These are phyloP conservation scores for Erythrocebus patas DNA, from an alignment of 2,113 vertebrate species.

Conservation along the genomic window DNA sequence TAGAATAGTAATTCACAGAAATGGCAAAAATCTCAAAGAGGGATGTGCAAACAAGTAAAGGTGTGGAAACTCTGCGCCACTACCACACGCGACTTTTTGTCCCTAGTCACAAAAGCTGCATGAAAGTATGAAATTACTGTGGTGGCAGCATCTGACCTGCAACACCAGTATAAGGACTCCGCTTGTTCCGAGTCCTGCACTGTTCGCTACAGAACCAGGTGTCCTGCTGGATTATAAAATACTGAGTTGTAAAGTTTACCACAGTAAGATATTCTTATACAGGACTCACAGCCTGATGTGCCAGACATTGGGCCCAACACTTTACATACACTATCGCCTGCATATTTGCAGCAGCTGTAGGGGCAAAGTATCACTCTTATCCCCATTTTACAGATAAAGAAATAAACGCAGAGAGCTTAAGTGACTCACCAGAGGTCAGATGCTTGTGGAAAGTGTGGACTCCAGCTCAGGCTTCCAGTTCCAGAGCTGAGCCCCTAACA, in stretches of 20 bases:
- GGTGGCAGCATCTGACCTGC: background rate
- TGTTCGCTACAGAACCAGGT: background rate
- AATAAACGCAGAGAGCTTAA: background rate
- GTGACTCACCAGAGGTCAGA: background rate
- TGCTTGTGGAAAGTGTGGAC: background rate
- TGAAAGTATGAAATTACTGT: background rate
- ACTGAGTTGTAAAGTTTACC: background rate
- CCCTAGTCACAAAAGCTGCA: background rate
- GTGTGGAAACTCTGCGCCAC: background rate
- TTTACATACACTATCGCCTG: rapidly evolving
- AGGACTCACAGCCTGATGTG: background rate
- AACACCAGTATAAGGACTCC: background rate
- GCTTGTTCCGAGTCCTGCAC: background rate
- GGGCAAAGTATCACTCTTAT: background rate
- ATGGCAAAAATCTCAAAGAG: background rate
- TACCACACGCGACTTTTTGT: background rate
- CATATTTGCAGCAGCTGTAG: background rate
- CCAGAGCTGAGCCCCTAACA: background rate
- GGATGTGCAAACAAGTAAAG: too few species aligned
- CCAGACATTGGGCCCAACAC: background rate
- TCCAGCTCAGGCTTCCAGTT: background rate
- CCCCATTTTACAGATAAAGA: background rate
- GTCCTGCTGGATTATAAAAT: background rate
- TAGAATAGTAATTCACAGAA: background rate
- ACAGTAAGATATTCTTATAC: background rate